Base-by-base conservation (phyloP, 1,140 invertebrate species). In the Scaptomyza graminum region DNA sequence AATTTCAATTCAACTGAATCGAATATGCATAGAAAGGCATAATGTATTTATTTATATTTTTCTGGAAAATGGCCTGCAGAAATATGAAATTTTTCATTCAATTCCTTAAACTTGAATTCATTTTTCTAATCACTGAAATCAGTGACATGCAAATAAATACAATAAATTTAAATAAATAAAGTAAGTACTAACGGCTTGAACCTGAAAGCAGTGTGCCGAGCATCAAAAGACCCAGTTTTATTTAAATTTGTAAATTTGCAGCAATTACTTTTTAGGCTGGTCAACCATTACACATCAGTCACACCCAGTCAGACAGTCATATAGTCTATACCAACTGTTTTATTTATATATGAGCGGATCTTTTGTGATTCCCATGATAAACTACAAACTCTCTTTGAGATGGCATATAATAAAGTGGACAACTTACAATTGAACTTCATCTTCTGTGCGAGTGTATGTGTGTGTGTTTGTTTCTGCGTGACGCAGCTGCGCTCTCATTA, bases 401-500 rank as follows among this genome's bases (percentile, higher is more conserved):
- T 16, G 18, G 37, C 39, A 55, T 41, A n/a, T n/a, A 41, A 41
- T 41, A 41, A 41, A 41, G 11, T 41, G 37, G n/a, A 41, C 37
- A 13, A 12, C 34, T 31, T 12, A 11, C 25, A 57, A 60, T 55
- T 25, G 75, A 69, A 69, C 64, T 63, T 74, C 49, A 54, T 39
- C 71, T 43, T 39, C 71, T 46, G 41, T 44, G 55, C 44, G 2
- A 3, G 56, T 57, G 74, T 34, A 2, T 34, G 31, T 8, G 41
- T 8, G 41, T 44, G 55, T 49, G 11, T n/a, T 51, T 54, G 74
- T 47, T 63, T 64, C 59, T 74, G 81, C 68, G 71, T 70, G 74
- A 67, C 68, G 68, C 82, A 87, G 81, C 81, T 87, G 81, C 28
- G 41, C 66, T 71, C 79, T 85, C 81, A 85, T 87, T 85, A 85